These are phyloP conservation scores for Tenebrosternarchus preto DNA, from an alignment of 2,113 vertebrate species.

Conservation along the genomic window DNA sequence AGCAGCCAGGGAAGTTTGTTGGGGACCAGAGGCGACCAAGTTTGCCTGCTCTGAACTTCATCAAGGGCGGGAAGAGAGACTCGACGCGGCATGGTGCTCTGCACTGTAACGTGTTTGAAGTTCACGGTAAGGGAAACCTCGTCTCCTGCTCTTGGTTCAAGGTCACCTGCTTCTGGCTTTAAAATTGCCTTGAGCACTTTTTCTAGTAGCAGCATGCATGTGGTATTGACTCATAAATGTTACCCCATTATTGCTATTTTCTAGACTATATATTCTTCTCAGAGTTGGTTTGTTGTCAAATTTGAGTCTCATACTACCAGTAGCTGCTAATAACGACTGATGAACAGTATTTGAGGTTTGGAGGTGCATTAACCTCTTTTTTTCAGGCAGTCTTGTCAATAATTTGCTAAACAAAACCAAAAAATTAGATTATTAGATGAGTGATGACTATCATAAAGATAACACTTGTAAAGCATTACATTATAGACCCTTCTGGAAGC, in stretches of 20 bases:
- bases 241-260: not conserved
- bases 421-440: too few species aligned
- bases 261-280: not conserved
- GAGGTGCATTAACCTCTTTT: too few species aligned
- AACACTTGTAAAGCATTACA: too few species aligned
- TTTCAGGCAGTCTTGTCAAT: too few species aligned
- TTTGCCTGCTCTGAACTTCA: slow-evolving; percentile 91
- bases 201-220: not conserved
- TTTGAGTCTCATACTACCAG: not conserved
- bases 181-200: not conserved
- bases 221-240: not conserved
- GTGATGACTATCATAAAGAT: too few species aligned
- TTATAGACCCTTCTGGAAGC: too few species aligned
- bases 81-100: slow-evolving; percentile 82
- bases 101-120: slow-evolving; percentile 90
- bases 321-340: not conserved
- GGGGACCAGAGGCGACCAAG: slow-evolving; percentile 98
- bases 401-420: too few species aligned
- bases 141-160: not conserved
- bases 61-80: slow-evolving; percentile 87
- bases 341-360: too few species aligned
- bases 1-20: slow-evolving; percentile 97
- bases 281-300: not conserved
- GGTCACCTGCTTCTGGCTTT: not conserved
- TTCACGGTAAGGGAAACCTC: slow-evolving; percentile 85